Base-by-base conservation (phyloP, 2,888 invertebrate genomes). In the Philereme transversata region DNA sequence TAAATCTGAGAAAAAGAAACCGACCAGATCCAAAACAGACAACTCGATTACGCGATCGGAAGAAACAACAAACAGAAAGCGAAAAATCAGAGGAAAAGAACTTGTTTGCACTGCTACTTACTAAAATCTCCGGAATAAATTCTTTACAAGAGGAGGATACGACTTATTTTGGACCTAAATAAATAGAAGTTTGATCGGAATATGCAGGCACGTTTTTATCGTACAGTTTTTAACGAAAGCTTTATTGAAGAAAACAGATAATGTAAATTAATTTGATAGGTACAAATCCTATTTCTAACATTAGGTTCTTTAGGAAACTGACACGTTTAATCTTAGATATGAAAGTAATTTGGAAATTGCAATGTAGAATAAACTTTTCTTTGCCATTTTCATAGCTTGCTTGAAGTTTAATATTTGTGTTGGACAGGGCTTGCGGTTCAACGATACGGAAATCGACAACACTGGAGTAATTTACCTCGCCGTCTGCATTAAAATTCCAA, bases 31-130 rank as follows among this genome's bases (percentile, higher is more conserved):
- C 69, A 70, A 82, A 79, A 78, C 77, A 83, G 79, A 79, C 77
- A 78, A 87, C 84, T 82, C 83, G 83, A 87, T 87, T 86, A 88
- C 79, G 66, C 75, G 77, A 85, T 87, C 81, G 83, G 83, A 81
- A 78, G 82, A 83, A 87, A 85, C 79, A 84, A 85, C 83, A 87
- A 86, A 86, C 81, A 86, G 71, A 76, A 75, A 77, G 81, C 81
- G 79, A 81, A 84, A 87, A 86, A 87, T 86, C 84, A 84, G 79
- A 78, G 78, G 75, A 78, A 75, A 74, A 79, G 78, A 73, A 79
- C 70, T 72, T 83, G 81, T 87, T 87, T 85, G 80, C 81, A 71
- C 72, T 76, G 67, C 67, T 78, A 76, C 77, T 81, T 82, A 82
- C 81, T 79, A 76, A 78, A 84, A 82, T 77, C 78, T 72, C 71